Conservation (phyloP, 2,888 invertebrate species). For the Charanyca ferruginea region DNA sequence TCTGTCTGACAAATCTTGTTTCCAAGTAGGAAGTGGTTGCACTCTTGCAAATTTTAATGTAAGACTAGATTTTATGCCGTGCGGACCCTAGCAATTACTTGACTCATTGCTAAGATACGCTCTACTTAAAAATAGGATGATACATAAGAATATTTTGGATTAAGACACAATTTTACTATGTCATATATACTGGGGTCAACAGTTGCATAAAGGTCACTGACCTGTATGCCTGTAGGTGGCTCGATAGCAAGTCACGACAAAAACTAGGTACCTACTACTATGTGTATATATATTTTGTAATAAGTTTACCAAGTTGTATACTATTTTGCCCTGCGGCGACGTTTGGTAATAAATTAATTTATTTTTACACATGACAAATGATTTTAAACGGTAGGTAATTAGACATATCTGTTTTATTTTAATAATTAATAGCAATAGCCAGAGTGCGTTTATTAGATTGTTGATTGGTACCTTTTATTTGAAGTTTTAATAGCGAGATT, state of each 20-base stretch:
- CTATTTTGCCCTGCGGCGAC: slow-evolving; percentile 41
- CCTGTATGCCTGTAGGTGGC: slow-evolving; percentile 39
- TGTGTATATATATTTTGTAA: slow-evolving; percentile 49
- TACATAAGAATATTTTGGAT: background rate
- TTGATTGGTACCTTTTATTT: slow-evolving; percentile 29
- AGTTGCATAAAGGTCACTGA: slow-evolving; percentile 59
- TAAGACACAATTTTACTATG: background rate
- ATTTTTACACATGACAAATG: slow-evolving; percentile 47
- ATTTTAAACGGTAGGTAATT: slow-evolving; percentile 31
- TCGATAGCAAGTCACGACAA: slow-evolving; percentile 62
- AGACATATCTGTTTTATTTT: slow-evolving; percentile 38
- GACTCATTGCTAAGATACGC: background rate
- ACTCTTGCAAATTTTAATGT: background rate
- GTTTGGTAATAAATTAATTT: slow-evolving; percentile 37
- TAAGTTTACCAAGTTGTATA: slow-evolving; percentile 25
- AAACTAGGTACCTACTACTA: slow-evolving; percentile 28
- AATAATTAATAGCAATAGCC: slow-evolving; percentile 26
- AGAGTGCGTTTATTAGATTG: slow-evolving; percentile 22
- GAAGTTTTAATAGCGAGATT: background rate
- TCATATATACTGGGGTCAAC: slow-evolving; percentile 46
- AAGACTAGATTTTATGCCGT: background rate
- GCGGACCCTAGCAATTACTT: background rate
- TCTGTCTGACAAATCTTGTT: slow-evolving; percentile 4
- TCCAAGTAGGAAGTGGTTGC: slow-evolving; percentile 1
- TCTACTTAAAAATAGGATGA: background rate